A percentile compares a stretch with the other conserved stretches of the same genome.
Conservation (phyloP, 2,797 vertebrate genomes). For the Loris lydekkerianus region DNA sequence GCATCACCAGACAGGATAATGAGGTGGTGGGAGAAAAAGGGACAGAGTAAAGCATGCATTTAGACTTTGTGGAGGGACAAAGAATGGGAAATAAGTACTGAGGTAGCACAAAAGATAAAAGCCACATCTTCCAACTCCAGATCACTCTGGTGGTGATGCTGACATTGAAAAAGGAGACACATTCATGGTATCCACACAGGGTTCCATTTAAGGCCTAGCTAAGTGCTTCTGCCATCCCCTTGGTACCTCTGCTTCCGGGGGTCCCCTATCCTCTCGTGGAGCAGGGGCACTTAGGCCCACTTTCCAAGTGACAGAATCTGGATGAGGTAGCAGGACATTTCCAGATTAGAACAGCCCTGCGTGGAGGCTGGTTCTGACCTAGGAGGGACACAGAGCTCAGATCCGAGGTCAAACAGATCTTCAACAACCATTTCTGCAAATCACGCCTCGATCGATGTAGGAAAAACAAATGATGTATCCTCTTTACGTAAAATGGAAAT, state of each 20-base stretch:
- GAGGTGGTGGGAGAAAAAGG: background rate
- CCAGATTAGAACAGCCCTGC: background rate
- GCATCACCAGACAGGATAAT: background rate
- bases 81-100: constrained; percentile 4
- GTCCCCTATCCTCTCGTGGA: background rate
- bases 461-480: background rate
- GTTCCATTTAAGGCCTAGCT: background rate
- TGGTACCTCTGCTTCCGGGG: background rate
- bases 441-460: background rate
- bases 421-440: background rate
- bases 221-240: background rate
- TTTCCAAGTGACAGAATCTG: background rate
- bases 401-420: background rate
- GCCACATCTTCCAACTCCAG: background rate
- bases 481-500: constrained; percentile 11
- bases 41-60: background rate
- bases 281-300: background rate
- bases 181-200: background rate
- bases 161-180: background rate
- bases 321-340: background rate
- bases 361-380: background rate
- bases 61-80: background rate
- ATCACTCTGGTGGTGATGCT: background rate
- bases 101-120: constrained; percentile 11
- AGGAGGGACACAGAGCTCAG: background rate